A percentile compares a stretch with the other conserved stretches of the same genome.
phyloP scores from a whole-genome alignment of 2,113 vertebrate species.

The Condylura cristata region DNA sequence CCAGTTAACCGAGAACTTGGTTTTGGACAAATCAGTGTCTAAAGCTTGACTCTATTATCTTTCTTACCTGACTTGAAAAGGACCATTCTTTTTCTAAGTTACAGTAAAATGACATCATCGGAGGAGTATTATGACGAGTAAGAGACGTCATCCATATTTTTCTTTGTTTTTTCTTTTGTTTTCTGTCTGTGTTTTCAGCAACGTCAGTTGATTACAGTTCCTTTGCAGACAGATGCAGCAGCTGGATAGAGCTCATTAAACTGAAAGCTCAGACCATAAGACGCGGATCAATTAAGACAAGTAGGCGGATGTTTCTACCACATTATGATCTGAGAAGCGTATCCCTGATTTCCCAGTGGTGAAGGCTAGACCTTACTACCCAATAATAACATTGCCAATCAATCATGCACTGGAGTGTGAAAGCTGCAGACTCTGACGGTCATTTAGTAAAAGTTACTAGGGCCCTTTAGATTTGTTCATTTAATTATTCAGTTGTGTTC shows the following conservation, averaged over 20 bases:
- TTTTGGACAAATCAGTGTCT: slow-evolving; percentile 75
- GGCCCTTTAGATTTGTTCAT: slow-evolving; percentile 22
- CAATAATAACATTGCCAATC: slow-evolving; percentile 83
- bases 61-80: slow-evolving; percentile 75
- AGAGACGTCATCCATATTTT: slow-evolving; percentile 92
- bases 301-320: slow-evolving; percentile 98
- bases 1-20: slow-evolving; percentile 57
- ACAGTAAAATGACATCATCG: slow-evolving; percentile 87
- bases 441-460: slow-evolving; percentile 44
- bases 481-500: slow-evolving; percentile 60
- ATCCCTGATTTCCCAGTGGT: slow-evolving; percentile 89
- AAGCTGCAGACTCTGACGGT: slow-evolving; percentile 84
- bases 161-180: slow-evolving; percentile 90
- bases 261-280: slow-evolving; percentile 99
- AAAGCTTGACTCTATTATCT: slow-evolving; percentile 65
- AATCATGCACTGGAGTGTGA: slow-evolving; percentile 87
- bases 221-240: slow-evolving; percentile 99
- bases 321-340: slow-evolving; percentile 90
- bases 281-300: slow-evolving; percentile 99
- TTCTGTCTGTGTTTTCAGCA: slow-evolving; percentile 95
- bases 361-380: slow-evolving; percentile 87
- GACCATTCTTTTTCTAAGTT: slow-evolving; percentile 86
- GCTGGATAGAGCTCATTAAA: slow-evolving; percentile 99
- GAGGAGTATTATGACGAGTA: slow-evolving; percentile 85
- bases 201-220: slow-evolving; percentile 99